phyloP scores from a whole-genome alignment of 2,797 vertebrate species.

The Lepilemur ruficaudatus region DNA sequence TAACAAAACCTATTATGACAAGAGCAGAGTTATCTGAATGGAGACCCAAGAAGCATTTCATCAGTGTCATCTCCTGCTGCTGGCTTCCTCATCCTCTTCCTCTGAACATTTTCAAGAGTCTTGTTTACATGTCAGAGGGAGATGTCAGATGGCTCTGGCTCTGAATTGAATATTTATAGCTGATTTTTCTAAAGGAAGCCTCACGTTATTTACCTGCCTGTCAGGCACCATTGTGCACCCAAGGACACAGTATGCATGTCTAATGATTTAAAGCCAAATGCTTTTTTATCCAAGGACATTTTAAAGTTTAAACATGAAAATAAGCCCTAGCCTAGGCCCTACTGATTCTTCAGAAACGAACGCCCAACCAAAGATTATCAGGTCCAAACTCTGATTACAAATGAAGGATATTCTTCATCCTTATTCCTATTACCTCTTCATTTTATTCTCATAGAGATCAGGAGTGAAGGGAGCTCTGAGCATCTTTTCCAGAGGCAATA shows the following conservation, averaged over 20 bases:
- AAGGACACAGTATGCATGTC: conserved; percentile 30
- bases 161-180: conserved; percentile 56
- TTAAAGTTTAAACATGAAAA: neutral
- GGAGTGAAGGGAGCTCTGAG: neutral
- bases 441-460: neutral
- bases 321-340: neutral
- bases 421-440: neutral
- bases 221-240: neutral
- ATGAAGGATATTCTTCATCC: neutral
- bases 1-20: conserved; percentile 17
- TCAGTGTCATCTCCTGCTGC: conserved; percentile 36
- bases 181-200: conserved; percentile 64
- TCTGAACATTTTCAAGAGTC: neutral
- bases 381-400: neutral
- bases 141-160: neutral
- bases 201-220: conserved; percentile 45
- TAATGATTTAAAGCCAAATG: conserved; percentile 35
- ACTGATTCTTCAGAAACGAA: conserved; percentile 22
- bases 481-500: neutral
- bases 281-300: conserved; percentile 17
- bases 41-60: neutral
- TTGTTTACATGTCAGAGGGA: conserved; percentile 59
- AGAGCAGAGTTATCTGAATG: conserved; percentile 21
- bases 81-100: conserved; percentile 58
- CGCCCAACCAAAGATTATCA: neutral